These are phyloP conservation scores for Propithecus coquereli DNA, from an alignment of 2,113 vertebrate species.

Conservation along the genomic window DNA sequence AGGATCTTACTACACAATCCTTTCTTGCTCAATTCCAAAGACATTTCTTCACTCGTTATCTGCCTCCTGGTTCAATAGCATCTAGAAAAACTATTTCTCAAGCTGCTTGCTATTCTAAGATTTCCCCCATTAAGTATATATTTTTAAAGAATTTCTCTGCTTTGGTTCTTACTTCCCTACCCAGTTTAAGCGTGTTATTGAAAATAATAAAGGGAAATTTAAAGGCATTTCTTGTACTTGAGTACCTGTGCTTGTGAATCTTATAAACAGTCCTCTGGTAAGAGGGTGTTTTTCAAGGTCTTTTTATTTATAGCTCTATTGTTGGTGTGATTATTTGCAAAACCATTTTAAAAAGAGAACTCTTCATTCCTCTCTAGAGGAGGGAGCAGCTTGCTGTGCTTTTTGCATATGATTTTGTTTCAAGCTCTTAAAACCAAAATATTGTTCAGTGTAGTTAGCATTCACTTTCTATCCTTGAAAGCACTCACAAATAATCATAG, in stretches of 20 bases:
- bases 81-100: conserved; percentile 38
- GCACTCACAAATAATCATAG: background rate
- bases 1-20: background rate
- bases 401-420: background rate
- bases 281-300: background rate
- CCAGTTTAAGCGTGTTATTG: background rate
- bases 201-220: conserved; percentile 32
- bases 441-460: background rate
- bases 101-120: background rate
- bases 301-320: background rate
- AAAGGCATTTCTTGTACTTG: background rate
- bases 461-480: background rate
- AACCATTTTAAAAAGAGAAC: background rate
- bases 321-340: background rate
- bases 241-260: background rate
- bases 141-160: conserved; percentile 26
- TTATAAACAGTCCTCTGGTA: background rate
- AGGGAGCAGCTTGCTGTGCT: background rate
- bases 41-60: conserved; percentile 47
- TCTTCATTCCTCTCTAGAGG: background rate
- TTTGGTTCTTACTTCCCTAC: conserved; percentile 10
- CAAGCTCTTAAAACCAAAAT: background rate
- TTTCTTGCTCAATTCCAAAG: background rate
- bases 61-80: conserved; percentile 22
- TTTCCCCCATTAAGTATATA: background rate